These are phyloP conservation scores for Heterotis niloticus DNA, from an alignment of 2,113 vertebrate species.

Conservation along the genomic window DNA sequence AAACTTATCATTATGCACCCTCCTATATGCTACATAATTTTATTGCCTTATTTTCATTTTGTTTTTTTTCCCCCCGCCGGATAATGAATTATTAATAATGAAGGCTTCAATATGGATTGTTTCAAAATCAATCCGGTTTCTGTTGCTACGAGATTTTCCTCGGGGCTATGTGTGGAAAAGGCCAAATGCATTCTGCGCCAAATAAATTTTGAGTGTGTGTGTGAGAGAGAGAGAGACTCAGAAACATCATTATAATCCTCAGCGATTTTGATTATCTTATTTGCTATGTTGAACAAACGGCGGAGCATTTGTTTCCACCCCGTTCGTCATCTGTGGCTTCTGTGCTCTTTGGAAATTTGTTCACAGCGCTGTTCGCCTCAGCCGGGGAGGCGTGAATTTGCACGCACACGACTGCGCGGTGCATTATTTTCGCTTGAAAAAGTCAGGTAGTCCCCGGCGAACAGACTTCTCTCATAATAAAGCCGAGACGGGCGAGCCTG, in stretches of 20 bases:
- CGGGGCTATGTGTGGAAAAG: background rate
- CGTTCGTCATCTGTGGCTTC: background rate
- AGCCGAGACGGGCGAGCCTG: background rate
- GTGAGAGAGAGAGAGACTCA: too few relatives aligned
- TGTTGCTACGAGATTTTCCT: too few relatives aligned
- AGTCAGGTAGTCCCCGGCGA: background rate
- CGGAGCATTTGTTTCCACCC: background rate
- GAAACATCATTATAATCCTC: conserved; percentile 2
- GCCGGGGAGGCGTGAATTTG: background rate
- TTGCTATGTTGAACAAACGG: background rate
- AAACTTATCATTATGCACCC: background rate
- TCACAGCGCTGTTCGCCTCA: too few relatives aligned
- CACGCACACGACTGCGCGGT: background rate
- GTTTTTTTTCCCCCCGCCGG: background rate
- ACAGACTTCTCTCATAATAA: background rate
- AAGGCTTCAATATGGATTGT: background rate
- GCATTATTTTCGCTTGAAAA: background rate
- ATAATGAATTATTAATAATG: background rate
- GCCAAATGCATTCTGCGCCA: background rate
- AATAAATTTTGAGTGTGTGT: too few relatives aligned
- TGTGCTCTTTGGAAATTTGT: background rate
- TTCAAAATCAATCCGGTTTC: background rate
- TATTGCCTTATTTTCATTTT: background rate
- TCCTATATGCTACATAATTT: background rate
- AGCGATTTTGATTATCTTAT: background rate